A percentile compares a stretch with the other conserved stretches of the same genome.
Conservation (phyloP, 1,140 invertebrate species). For the Cyclargus thomasi region DNA sequence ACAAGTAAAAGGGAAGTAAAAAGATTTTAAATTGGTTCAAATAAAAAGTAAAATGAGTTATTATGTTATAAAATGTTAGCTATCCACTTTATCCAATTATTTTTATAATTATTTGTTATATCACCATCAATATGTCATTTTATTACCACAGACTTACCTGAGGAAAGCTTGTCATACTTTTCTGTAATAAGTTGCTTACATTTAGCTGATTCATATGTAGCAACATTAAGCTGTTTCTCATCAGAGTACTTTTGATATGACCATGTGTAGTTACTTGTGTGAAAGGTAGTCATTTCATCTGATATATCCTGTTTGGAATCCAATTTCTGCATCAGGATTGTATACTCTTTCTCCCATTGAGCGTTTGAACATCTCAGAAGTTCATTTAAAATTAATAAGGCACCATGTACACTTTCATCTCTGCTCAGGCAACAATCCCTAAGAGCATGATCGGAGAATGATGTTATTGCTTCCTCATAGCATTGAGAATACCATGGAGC, state of each 20-base stretch:
- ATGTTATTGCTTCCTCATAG: constrained; percentile 89
- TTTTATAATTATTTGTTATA: too few relatives aligned
- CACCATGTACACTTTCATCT: constrained; percentile 95
- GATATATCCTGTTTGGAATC: constrained; percentile 63
- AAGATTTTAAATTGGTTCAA: too few relatives aligned
- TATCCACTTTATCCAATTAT: too few relatives aligned
- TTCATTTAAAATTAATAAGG: constrained; percentile 95
- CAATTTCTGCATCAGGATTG: constrained; percentile 78
- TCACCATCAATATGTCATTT: too few relatives aligned
- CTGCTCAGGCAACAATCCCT: constrained; percentile 85
- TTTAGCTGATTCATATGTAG: constrained; percentile 87
- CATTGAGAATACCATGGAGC: constrained; percentile 94
- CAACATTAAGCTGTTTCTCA: constrained; percentile 59
- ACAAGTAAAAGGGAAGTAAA: too few relatives aligned
- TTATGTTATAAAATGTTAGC: too few relatives aligned
- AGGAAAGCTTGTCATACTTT: constrained; percentile 89
- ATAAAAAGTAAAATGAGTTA: too few relatives aligned
- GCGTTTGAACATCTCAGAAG: constrained; percentile 93
- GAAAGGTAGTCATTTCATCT: constrained; percentile 76
- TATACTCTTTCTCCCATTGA: constrained; percentile 90
- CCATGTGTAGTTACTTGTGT: constrained; percentile 75
- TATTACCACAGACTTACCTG: constrained; percentile 45
- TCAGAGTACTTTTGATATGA: constrained; percentile 79
- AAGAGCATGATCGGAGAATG: constrained; percentile 82
- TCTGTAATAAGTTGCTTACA: constrained; percentile 90